Conservation (phyloP, 2,797 vertebrate species). For the Melanotaenia maccullochi region DNA sequence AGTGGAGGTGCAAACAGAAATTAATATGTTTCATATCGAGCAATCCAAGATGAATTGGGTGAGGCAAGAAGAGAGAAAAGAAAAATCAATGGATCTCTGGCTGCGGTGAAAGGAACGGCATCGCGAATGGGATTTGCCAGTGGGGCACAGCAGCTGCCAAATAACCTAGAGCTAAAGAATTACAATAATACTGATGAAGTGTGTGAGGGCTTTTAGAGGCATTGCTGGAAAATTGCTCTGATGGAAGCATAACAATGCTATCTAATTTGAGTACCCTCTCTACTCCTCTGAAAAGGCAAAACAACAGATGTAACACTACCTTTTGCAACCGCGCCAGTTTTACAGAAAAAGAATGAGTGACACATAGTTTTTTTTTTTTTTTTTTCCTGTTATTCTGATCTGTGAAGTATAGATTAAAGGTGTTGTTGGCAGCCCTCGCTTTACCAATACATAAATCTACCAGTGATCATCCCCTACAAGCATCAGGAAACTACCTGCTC, state of each 20-base stretch:
- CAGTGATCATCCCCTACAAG: constrained; percentile 28
- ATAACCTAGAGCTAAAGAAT: constrained; percentile 96
- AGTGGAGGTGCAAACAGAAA: constrained; percentile 91
- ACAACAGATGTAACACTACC: constrained; percentile 62
- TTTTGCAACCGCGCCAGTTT: constrained; percentile 31
- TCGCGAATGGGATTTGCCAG: constrained; percentile 95
- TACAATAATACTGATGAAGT: constrained; percentile 98
- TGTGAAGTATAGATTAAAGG: constrained; percentile 29
- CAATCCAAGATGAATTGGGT: constrained; percentile 92
- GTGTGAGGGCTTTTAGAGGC: constrained; percentile 90
- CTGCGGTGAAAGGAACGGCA: constrained; percentile 91
- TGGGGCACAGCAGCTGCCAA: constrained; percentile 97
- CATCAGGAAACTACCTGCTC: constrained; percentile 37
- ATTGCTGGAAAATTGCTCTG: constrained; percentile 87
- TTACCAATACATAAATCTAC: constrained; percentile 10
- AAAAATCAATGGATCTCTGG: constrained; percentile 94
- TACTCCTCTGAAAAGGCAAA: constrained; percentile 71
- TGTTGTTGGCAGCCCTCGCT: constrained; percentile 16
- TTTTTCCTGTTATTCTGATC: neutral
- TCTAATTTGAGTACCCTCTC: constrained; percentile 82
- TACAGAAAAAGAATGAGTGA: constrained; percentile 29
- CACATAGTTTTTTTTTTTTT: neutral
- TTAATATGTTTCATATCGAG: constrained; percentile 98
- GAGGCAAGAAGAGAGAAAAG: constrained; percentile 86
- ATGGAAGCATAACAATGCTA: constrained; percentile 87